Conservation (phyloP, 2,888 invertebrate genomes). For the Zeuzera pyrina region DNA sequence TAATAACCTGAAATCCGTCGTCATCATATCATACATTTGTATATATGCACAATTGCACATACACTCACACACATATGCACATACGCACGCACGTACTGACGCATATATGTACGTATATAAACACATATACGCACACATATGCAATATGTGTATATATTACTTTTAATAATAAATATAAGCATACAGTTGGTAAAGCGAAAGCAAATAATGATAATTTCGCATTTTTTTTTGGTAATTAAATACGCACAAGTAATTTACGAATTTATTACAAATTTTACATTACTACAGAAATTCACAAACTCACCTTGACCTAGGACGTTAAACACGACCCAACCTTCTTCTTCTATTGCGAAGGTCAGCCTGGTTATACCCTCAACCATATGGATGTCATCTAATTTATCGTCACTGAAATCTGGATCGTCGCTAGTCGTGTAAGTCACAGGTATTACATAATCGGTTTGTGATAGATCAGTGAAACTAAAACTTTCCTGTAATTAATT, state of each 20-base stretch:
- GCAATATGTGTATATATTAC: too few species aligned
- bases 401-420: constrained; percentile 43
- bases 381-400: constrained; percentile 30
- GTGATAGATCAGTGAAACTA: constrained; percentile 19
- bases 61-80: too few species aligned
- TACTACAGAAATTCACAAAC: constrained; percentile 1
- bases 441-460: constrained; percentile 41
- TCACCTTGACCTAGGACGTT: constrained; percentile 61
- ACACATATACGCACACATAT: too few species aligned
- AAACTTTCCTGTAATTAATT: constrained; percentile 36
- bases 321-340: constrained; percentile 49
- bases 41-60: too few species aligned
- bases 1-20: constrained; percentile 68
- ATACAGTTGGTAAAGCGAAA: too few species aligned
- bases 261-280: neutral
- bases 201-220: too few species aligned
- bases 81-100: too few species aligned
- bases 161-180: too few species aligned
- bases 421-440: constrained; percentile 59
- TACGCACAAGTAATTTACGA: too few species aligned
- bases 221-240: too few species aligned
- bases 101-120: too few species aligned
- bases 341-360: constrained; percentile 27
- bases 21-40: too few species aligned
- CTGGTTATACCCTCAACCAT: constrained; percentile 26